Base-by-base conservation (phyloP, 2,113 vertebrate species). In the Plecturocebus donacophilus region DNA sequence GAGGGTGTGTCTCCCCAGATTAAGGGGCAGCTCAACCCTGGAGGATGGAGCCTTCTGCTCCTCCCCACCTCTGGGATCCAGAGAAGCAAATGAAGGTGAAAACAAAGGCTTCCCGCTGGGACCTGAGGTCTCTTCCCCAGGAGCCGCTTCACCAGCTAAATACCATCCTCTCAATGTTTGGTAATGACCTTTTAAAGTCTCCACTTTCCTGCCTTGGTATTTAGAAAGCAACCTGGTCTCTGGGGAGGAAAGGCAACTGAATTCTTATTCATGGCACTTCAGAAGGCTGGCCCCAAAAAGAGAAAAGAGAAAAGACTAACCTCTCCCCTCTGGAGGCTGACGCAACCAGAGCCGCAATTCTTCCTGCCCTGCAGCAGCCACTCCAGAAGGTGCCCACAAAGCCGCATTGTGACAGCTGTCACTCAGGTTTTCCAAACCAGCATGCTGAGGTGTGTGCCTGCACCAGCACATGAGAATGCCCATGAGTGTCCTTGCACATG, bases 131-230 rank as follows among this genome's bases (percentile, higher is more conserved):
- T 92, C 27, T n/a, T 87, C 86, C 40, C 30, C 56, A 17, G 54
- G 0, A 96, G 76, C 93, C 58, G 21, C 2, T 95, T 89, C 91
- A 11, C 92, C 92, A 95, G 79, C 93, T 96, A 98, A 99, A 99
- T 98, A 98, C 97, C 98, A 98, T 91, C 92, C 97, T 93, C 97
- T 97, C 81, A 1, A 83, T 73, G 95, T 96, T 98, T 96, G 97
- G 97, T 97, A 98, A 97, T 42, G 73, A 98, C 98, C 98, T 98
- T 99, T 98, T 94, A 82, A 97, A 97, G 84, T 90, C 95, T 97
- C 97, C 92, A 27, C 93, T 95, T 94, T 82, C 89, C 91, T 80
- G 95, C 86, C 64, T 97, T 98, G 98, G 97, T 98, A 99, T 99
- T 99, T 99, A 98, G 96, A 96, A 90, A 85, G 95, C 97, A 96